These are phyloP conservation scores for Ormyrus pomaceus DNA, from an alignment of 2,888 invertebrate genomes.

Conservation along the genomic window DNA sequence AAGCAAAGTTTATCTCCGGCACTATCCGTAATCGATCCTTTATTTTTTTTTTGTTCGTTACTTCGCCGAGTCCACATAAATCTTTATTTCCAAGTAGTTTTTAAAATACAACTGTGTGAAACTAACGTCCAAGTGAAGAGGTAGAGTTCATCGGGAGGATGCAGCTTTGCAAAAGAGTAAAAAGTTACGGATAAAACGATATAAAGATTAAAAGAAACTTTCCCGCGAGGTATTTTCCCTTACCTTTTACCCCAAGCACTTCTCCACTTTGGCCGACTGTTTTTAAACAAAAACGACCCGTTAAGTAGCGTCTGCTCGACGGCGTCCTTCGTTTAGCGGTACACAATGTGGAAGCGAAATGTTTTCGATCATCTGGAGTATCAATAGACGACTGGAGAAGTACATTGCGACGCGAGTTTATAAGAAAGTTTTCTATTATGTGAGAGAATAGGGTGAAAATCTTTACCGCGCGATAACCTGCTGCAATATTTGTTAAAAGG, in stretches of 20 bases:
- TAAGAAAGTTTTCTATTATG: constrained; percentile 13
- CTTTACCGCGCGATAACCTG: too few relatives aligned
- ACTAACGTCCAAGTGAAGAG: constrained; percentile 21
- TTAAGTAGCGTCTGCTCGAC: constrained; percentile 25
- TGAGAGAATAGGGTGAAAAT: neutral
- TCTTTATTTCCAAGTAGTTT: neutral
- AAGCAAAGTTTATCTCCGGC: too few relatives aligned
- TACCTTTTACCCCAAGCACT: constrained; percentile 16
- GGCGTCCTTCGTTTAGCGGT: constrained; percentile 24
- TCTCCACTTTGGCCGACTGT: constrained; percentile 3
- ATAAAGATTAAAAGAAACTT: constrained; percentile 47
- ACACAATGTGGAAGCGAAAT: constrained; percentile 33
- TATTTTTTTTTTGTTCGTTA: neutral
- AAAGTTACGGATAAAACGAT: constrained; percentile 34
- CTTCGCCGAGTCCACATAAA: constrained; percentile 3
- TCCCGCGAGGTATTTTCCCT: constrained; percentile 25
- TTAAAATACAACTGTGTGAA: constrained; percentile 2
- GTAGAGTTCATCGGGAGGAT: constrained; percentile 27
- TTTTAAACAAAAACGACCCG: constrained; percentile 27
- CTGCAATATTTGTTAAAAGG: too few relatives aligned
- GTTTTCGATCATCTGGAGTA: constrained; percentile 37
- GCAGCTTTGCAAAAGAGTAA: neutral
- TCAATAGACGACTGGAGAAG: constrained; percentile 1
- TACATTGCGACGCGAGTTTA: neutral
- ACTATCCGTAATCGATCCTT: too few relatives aligned